Evolutionary conservation across 2,113 vertebrate species (phyloP).

Genomic region (Tragelaphus strepsiceros): DNA sequence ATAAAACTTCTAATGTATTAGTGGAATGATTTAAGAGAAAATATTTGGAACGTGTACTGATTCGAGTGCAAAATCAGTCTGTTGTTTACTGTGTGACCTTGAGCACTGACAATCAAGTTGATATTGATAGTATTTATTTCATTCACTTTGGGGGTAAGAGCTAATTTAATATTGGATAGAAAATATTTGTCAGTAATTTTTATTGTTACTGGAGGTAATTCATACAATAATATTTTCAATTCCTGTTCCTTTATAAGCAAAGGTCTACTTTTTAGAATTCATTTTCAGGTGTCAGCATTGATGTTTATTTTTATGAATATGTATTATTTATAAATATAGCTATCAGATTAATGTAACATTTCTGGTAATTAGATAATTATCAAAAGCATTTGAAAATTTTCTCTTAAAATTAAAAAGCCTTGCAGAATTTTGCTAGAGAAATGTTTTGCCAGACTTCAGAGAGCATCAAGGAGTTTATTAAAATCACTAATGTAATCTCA

Average conservation of each 20-base stretch:
- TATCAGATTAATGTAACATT: constrained; percentile 19
- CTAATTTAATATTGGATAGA: neutral
- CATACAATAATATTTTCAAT: neutral
- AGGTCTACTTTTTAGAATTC: constrained; percentile 3
- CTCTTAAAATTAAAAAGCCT: neutral
- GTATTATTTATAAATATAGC: constrained; percentile 34
- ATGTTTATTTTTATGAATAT: constrained; percentile 37
- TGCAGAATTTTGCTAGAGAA: neutral
- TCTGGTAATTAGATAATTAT: neutral
- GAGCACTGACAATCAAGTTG: neutral
- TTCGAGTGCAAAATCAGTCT: neutral
- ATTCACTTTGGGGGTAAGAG: neutral
- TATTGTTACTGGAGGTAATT: neutral
- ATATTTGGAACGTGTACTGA: neutral
- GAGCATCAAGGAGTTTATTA: neutral
- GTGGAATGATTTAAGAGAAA: neutral
- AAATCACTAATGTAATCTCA: neutral
- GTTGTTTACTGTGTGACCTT: neutral
- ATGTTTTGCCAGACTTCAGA: neutral
- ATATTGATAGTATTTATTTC: neutral
- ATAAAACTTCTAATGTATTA: neutral
- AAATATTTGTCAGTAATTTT: neutral
- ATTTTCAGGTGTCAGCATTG: neutral
- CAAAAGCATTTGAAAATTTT: neutral
- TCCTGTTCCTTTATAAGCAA: too few relatives aligned